Evolutionary conservation across 2,113 vertebrate genomes (phyloP).

Genomic region (Cygnus buccinator): DNA sequence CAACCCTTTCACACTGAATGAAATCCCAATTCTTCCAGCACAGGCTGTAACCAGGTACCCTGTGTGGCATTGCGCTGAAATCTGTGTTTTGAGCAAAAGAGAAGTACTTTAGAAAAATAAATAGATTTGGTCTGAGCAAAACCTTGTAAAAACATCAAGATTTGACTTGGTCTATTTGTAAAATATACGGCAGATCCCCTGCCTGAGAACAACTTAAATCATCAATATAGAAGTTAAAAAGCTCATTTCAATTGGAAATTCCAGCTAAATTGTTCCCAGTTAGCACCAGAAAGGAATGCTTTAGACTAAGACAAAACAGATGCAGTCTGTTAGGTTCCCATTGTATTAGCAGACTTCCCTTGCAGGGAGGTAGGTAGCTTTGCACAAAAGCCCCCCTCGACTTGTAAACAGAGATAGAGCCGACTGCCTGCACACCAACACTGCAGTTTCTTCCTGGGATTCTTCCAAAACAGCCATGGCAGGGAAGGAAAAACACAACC

Average conservation of each 20-base stretch:
- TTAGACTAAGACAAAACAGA: constrained; percentile 71
- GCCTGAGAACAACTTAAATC: constrained; percentile 50
- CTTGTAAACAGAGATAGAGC: constrained; percentile 51
- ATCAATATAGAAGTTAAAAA: constrained; percentile 48
- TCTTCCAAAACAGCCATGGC: neutral
- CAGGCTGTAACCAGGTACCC: neutral
- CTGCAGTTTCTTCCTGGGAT: neutral
- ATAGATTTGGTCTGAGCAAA: neutral
- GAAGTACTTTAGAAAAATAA: neutral
- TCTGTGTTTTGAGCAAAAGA: neutral
- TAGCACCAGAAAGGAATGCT: constrained; percentile 73
- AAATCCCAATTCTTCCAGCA: neutral
- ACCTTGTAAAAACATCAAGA: constrained; percentile 2
- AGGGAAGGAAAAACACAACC: neutral
- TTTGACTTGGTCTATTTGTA: constrained; percentile 10
- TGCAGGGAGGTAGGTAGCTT: constrained; percentile 62
- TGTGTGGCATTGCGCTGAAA: neutral
- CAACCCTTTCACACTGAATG: neutral
- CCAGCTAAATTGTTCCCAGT: constrained; percentile 71
- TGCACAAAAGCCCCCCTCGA: constrained; percentile 3
- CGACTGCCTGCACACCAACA: neutral
- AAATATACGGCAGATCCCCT: constrained; percentile 36
- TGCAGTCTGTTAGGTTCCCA: constrained; percentile 63
- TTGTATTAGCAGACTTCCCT: constrained; percentile 41
- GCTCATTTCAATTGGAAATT: constrained; percentile 68